Evolutionary conservation across 2,797 vertebrate genomes (phyloP).

Genomic region (Sebastes baramenuke): DNA sequence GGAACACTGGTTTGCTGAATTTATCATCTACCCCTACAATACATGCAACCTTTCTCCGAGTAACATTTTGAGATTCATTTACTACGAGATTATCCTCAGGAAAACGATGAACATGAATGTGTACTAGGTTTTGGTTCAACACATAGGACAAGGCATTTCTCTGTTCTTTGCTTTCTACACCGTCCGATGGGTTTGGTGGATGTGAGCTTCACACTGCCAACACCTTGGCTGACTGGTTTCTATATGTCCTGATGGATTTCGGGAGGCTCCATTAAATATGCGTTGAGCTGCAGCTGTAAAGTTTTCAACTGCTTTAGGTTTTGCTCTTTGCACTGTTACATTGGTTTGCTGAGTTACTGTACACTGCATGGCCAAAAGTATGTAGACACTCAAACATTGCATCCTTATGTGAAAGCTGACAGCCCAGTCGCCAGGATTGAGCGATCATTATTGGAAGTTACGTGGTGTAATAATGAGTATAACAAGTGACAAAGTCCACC

Average conservation of each 20-base stretch:
- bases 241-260: neutral
- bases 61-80: constrained; percentile 1
- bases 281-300: neutral
- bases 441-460: neutral
- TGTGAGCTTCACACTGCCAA: neutral
- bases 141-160: neutral
- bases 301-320: neutral
- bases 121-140: neutral
- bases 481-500: neutral
- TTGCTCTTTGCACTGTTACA: neutral
- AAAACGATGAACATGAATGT: neutral
- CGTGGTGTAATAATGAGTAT: neutral
- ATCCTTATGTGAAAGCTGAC: neutral
- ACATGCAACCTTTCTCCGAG: neutral
- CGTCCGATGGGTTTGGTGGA: neutral
- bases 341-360: neutral
- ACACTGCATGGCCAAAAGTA: neutral
- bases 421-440: neutral
- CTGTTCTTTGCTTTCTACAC: neutral
- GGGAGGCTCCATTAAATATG: neutral
- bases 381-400: neutral
- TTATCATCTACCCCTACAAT: neutral
- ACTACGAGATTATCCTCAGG: neutral
- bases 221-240: constrained; percentile 5
- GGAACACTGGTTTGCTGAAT: constrained; percentile 14